Evolutionary conservation across 2,113 vertebrate genomes (phyloP), one percentile per base, ranked within the genome.

Genomic region (Sarotherodon lohbergeri): DNA sequence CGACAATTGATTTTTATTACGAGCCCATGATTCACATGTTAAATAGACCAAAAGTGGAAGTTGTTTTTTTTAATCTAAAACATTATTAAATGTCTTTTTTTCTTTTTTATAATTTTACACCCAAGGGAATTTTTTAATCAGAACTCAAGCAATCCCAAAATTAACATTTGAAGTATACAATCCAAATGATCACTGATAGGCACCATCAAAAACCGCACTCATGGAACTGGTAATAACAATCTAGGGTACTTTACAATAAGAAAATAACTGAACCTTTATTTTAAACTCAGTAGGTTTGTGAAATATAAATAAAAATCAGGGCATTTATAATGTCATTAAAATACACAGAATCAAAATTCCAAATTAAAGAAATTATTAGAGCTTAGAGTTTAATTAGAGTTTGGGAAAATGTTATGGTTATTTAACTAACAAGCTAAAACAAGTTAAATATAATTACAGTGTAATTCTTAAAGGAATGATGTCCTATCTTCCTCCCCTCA

Each of bases 141-240:
- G 48, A 50, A 89, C 89, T 83, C 85, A 88, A 91, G 90, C 82
- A 80, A 73, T 82, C 76, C 73, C 46, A 46, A n/a, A 27, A 73
- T 36, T 59, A 86, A 87, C 43, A 82, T 81, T 50, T 87, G 79
- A 46, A 86, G 76, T 73, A 76, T 12, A 46, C 1, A 50, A 0
- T 78, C 24, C 16, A 50, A 50, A 32, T 50, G 13, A 48, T 76
- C 43, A 78, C 17, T 78, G 6, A 50, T 19, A 3, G 27, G 27
- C 71, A 78, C 9, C 9, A 50, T 76, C 71, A 76, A 19, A 29
- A 48, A 19, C 43, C 0, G 1, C 16, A 50, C 43, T 50, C 5
- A 48, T 27, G 4, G 24, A 32, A 29, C 16, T 76, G 9, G 14
- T 50, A 48, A 48, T 76, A 11, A 29, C 5, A 48, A 19, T 29